phyloP scores from a whole-genome alignment of 2,113 vertebrate genomes.

The Pipra filicauda region DNA sequence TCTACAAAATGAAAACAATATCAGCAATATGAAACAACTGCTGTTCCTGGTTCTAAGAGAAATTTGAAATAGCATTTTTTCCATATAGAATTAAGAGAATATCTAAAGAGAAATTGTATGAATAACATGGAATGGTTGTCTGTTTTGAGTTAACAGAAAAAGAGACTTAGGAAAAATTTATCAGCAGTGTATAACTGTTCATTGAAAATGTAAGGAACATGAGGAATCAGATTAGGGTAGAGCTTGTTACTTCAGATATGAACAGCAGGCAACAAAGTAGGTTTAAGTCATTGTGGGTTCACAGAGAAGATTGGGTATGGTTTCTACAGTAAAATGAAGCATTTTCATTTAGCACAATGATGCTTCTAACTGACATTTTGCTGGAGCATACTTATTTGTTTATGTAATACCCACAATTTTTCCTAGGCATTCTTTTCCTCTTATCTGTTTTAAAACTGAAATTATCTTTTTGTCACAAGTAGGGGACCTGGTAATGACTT shows the following conservation, averaged over 20 bases:
- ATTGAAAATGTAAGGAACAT: background rate
- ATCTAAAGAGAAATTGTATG: background rate
- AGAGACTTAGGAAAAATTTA: background rate
- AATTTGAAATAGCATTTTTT: background rate
- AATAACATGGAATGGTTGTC: background rate
- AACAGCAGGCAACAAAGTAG: background rate
- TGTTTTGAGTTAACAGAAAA: background rate
- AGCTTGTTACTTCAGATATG: background rate
- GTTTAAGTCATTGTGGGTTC: background rate
- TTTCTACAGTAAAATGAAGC: background rate
- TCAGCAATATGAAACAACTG: background rate
- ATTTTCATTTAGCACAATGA: background rate
- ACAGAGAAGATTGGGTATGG: background rate
- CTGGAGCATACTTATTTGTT: background rate
- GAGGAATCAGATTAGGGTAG: background rate
- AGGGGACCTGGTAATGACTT: background rate
- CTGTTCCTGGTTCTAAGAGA: background rate
- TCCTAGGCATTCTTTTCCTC: background rate
- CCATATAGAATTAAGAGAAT: background rate
- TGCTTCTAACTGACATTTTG: background rate
- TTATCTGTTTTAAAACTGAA: background rate
- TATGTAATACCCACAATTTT: background rate
- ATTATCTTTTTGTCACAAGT: background rate
- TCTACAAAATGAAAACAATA: background rate
- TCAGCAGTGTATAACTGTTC: background rate